These are phyloP conservation scores for Zaprionus lineosus DNA, from an alignment of 2,888 invertebrate genomes.

Conservation along the genomic window DNA sequence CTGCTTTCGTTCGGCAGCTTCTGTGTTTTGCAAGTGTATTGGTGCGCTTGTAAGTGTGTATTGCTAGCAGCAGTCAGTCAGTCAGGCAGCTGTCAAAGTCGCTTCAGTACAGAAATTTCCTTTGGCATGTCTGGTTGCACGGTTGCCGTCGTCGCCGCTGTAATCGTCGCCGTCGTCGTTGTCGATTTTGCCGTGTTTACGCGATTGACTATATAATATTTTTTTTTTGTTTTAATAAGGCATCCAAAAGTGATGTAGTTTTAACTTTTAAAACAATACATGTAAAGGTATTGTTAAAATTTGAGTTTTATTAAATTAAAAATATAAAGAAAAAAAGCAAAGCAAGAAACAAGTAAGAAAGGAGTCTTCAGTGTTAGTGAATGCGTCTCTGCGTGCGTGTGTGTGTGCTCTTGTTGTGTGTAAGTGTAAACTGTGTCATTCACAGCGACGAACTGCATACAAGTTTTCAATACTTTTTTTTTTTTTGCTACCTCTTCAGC, in stretches of 20 bases:
- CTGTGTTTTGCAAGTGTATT: slow-evolving; percentile 24
- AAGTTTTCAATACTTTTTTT: slow-evolving; percentile 52
- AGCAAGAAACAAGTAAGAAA: slow-evolving; percentile 51
- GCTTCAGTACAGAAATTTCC: slow-evolving; percentile 79
- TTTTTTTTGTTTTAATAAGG: slow-evolving; percentile 33
- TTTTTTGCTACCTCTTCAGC: slow-evolving; percentile 50
- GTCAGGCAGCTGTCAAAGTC: slow-evolving; percentile 54
- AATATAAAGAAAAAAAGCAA: slow-evolving; percentile 1
- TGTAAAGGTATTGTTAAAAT: slow-evolving; percentile 11
- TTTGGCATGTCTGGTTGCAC: slow-evolving; percentile 72
- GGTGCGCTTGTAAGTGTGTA: slow-evolving; percentile 25
- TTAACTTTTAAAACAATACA: slow-evolving; percentile 15
- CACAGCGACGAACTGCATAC: slow-evolving; percentile 67
- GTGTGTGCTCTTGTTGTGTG: slow-evolving; percentile 31
- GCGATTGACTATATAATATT: slow-evolving; percentile 46
- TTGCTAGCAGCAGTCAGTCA: slow-evolving; percentile 47
- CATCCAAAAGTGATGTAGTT: slow-evolving; percentile 50
- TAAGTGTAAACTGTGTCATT: slow-evolving; percentile 72
- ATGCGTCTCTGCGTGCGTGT: slow-evolving; percentile 18
- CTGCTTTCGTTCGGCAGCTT: slow-evolving; percentile 72
- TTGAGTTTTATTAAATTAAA: neutral
- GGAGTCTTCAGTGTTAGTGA: slow-evolving; percentile 25
- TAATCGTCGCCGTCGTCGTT: slow-evolving; percentile 30
- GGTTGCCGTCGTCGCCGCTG: slow-evolving; percentile 27
- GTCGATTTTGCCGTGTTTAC: slow-evolving; percentile 38